Evolutionary conservation across 2,888 invertebrate species (phyloP), one percentile per base, ranked within the genome.

Genomic region (Ophraella communa): DNA sequence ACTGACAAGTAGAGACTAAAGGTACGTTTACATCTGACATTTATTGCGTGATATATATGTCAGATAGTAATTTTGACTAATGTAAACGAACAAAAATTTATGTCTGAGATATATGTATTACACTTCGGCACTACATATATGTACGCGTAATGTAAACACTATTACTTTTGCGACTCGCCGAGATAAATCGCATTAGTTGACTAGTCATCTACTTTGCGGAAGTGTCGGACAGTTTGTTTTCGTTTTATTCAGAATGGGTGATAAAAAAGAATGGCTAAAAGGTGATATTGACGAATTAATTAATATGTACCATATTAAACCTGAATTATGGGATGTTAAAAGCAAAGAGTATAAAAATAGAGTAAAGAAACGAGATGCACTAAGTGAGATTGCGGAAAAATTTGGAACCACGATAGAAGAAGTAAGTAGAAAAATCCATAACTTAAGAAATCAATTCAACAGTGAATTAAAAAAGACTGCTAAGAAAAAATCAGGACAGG

Each of bases 261-360:
- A 56, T 7, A 55, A 63, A 49, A 39, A 51, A 52, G 53, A 58
- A 52, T 63, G 52, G 67, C 17, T 65, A 27, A 65, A 62, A 58
- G 39, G 24, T 55, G 58, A 59, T 62, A 59, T 47, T 53, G 57
- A 62, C 1, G 58, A 57, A 33, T 54, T 65, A 30, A 62, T 67
- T 65, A 35, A 62, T 59, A 45, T 65, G 23, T 65, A 65, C 56
- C 56, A 59, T n/a, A 54, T 21, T 62, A 67, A 67, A 67, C 67
- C 67, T 11, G 67, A 62, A 65, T 20, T 65, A n/a, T 67, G 67
- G 67, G 62, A 67, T 44, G 52, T 62, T 57, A 65, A 51, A 67
- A 62, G 61, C 47, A 62, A 82, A 1, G 4, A 8, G 4, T 27
- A 27, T 8, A 27, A 81, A 78, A n/a, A n/a, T n/a, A n/a, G n/a